Conservation (phyloP, 2,797 vertebrate species). For the Macropus fuliginosus region DNA sequence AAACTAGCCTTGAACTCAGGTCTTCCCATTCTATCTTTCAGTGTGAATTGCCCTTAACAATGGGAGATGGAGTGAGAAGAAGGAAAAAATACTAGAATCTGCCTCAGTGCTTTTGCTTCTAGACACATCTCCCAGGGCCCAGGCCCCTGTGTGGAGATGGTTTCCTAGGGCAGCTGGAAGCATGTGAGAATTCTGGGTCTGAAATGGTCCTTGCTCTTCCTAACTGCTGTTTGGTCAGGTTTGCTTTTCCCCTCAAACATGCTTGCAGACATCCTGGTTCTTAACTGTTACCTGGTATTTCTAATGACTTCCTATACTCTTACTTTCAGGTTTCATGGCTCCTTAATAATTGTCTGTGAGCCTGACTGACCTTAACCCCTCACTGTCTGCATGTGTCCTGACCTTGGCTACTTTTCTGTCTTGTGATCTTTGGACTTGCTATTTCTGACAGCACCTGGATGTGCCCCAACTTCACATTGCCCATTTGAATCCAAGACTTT, state of each 20-base stretch:
- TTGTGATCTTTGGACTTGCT: not conserved
- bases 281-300: not conserved
- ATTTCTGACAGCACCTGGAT: not conserved
- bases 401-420: not conserved
- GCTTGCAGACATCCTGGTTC: not conserved
- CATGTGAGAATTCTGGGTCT: not conserved
- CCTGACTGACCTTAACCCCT: not conserved
- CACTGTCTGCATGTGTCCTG: not conserved
- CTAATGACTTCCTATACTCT: not conserved
- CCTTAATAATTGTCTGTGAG: not conserved
- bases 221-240: not conserved
- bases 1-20: too few relatives aligned
- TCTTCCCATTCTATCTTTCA: not conserved
- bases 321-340: not conserved
- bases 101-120: not conserved
- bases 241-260: not conserved
- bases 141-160: not conserved
- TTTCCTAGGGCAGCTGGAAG: not conserved
- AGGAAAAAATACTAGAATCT: not conserved
- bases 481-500: not conserved
- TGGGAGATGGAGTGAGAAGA: not conserved
- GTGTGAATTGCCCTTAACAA: not conserved
- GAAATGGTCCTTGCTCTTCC: not conserved
- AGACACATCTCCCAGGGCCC: not conserved
- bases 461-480: not conserved